Conservation (phyloP, 2,797 vertebrate genomes). For the Pachyuromys duprasi region DNA sequence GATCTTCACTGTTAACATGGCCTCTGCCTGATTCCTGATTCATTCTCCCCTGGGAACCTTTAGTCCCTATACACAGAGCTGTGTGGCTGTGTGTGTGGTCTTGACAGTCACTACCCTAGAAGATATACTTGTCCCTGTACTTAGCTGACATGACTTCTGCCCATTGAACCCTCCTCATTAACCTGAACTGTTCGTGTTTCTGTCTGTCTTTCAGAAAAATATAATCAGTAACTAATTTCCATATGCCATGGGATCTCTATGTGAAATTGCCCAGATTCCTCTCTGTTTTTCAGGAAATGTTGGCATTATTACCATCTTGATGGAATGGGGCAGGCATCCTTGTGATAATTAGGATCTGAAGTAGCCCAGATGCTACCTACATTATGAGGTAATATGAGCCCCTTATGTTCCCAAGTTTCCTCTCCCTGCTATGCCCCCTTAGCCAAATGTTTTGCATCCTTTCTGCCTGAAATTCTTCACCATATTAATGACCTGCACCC, state of each 20-base stretch:
- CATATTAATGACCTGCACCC: neutral
- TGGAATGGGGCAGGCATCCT: neutral
- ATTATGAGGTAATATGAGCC: neutral
- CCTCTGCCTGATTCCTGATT: neutral
- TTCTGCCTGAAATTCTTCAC: neutral
- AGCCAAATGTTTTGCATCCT: neutral
- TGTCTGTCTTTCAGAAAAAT: neutral
- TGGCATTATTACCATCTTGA: neutral
- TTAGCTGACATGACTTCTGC: neutral
- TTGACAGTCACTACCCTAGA: neutral
- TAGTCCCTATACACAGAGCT: neutral
- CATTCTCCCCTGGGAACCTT: neutral
- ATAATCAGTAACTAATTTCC: neutral
- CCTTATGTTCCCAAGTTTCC: neutral
- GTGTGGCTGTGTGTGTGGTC: neutral
- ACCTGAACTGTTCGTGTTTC: neutral
- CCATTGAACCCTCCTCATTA: neutral
- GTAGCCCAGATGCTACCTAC: neutral
- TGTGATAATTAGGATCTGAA: neutral
- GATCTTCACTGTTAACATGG: neutral
- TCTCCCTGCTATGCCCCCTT: neutral
- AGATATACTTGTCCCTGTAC: neutral
- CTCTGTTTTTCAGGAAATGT: neutral
- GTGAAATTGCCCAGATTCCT: neutral
- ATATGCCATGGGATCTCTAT: neutral